Evolutionary conservation across 2,888 invertebrate species (phyloP), one percentile per base, ranked within the genome.

Genomic region (Himalopsyche japonica): DNA sequence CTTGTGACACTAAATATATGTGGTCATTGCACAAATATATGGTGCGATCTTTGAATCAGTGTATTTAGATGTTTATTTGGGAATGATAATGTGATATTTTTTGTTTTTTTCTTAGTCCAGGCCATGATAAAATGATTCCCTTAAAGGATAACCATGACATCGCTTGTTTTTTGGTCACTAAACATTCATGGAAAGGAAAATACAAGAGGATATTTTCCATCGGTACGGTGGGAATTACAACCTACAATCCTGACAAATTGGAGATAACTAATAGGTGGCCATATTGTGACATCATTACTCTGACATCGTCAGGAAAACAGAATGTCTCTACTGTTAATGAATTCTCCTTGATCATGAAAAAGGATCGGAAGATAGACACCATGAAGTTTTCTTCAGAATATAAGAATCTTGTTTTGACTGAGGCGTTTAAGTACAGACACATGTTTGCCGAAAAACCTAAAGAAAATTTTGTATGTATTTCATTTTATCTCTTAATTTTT

Each of bases 151-250:
- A 98, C 93, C 95, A 96, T 89, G 99, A 99, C 95, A 94, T 98
- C 90, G 97, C 98, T 88, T 98, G 99, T 90, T 99, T 98, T 92
- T 95, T 98, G 89, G 98, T 99, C 89, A 98, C 97, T 48, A 99
- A 99, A 92, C 98, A 98, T 91, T 98, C 97, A 34, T 99, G 99
- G 99, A 99, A 98, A 91, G 99, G 99, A 90, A 99, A 97, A 96
- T 99, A 99, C 92, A 98, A 98, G 91, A 94, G 99, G 88, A 97
- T 99, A 89, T 97, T 99, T 90, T 98, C 99, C 10, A 95, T 99
- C 89, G 99, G 99, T 82, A 97, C 98, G 64, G 94, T 95, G 89
- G 99, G 98, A 47, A 97, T 99, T 88, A 98, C 99, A 78, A 99
- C 99, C 0, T 99, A 99, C 91, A 99, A 99, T 91, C 99, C 97